A percentile compares a stretch with the other conserved stretches of the same genome.
Evolutionary conservation across 1,140 invertebrate species (phyloP).

Genomic region (Drosophila tsacasi): DNA sequence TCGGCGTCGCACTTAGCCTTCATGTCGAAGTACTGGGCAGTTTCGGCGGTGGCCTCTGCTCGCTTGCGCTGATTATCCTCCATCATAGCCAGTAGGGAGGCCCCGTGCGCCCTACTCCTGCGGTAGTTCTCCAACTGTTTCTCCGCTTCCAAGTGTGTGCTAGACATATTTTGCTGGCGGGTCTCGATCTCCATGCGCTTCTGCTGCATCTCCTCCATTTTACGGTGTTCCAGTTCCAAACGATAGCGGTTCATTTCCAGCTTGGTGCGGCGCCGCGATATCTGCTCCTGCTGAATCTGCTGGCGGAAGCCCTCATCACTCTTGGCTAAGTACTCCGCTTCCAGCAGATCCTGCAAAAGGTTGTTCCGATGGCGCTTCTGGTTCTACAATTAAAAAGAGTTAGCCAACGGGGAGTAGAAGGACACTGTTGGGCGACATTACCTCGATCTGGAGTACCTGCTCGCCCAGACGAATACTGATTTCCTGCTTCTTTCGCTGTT

Average conservation of each 20-base stretch:
- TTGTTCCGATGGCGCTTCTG: slow-evolving; percentile 52
- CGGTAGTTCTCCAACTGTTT: slow-evolving; percentile 20
- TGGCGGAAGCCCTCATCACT: slow-evolving; percentile 62
- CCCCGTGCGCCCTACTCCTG: slow-evolving; percentile 51
- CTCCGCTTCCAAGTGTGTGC: slow-evolving; percentile 3
- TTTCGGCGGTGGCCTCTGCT: slow-evolving; percentile 57
- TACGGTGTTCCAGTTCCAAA: slow-evolving; percentile 23
- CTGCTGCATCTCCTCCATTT: slow-evolving; percentile 26
- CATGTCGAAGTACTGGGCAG: slow-evolving; percentile 52
- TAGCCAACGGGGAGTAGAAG: neutral
- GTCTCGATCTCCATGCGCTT: slow-evolving; percentile 33
- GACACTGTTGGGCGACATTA: neutral
- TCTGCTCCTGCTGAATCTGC: slow-evolving; percentile 57
- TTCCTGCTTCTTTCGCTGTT: slow-evolving; percentile 41
- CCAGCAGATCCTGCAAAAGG: slow-evolving; percentile 60
- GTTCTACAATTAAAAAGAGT: slow-evolving; percentile 27
- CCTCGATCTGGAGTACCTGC: slow-evolving; percentile 54
- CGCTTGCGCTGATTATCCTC: slow-evolving; percentile 65
- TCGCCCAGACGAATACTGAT: slow-evolving; percentile 57
- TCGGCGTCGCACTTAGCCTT: slow-evolving; percentile 55
- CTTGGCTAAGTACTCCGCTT: slow-evolving; percentile 68
- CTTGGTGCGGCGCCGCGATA: slow-evolving; percentile 41
- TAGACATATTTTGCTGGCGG: neutral
- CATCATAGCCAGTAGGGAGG: slow-evolving; percentile 62
- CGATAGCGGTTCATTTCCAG: slow-evolving; percentile 57